Evolutionary conservation across 2,113 vertebrate genomes (phyloP).

Genomic region (Meles meles): DNA sequence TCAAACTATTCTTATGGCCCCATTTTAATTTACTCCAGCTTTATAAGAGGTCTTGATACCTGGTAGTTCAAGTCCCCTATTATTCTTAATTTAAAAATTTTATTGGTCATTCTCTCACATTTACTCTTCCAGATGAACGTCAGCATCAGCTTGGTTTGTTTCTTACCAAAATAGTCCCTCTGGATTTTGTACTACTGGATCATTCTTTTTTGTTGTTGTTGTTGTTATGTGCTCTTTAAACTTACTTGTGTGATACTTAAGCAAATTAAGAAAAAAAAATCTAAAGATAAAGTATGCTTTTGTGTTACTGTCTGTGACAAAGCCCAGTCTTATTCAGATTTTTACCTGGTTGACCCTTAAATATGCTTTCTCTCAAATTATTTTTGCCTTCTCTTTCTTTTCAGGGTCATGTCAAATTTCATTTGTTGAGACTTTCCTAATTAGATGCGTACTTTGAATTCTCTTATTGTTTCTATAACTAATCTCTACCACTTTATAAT

Average conservation of each 20-base stretch:
- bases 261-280: background rate
- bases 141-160: background rate
- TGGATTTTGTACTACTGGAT: background rate
- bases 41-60: background rate
- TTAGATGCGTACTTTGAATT: background rate
- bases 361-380: background rate
- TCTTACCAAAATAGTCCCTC: background rate
- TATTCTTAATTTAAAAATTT: conserved; percentile 11
- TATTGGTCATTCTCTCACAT: conserved; percentile 17
- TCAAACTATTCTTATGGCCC: background rate
- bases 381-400: background rate
- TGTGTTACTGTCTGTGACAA: background rate
- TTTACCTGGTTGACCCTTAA: background rate
- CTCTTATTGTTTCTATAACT: background rate
- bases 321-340: background rate
- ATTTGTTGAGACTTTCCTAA: conserved; percentile 26
- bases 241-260: background rate
- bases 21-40: background rate
- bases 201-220: background rate
- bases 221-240: background rate
- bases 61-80: background rate
- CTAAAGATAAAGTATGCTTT: background rate
- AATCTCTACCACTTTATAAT: background rate
- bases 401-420: conserved; percentile 5
- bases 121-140: conserved; percentile 23